phyloP scores from a whole-genome alignment of 2,888 invertebrate species.

The Escarpia spicata region DNA sequence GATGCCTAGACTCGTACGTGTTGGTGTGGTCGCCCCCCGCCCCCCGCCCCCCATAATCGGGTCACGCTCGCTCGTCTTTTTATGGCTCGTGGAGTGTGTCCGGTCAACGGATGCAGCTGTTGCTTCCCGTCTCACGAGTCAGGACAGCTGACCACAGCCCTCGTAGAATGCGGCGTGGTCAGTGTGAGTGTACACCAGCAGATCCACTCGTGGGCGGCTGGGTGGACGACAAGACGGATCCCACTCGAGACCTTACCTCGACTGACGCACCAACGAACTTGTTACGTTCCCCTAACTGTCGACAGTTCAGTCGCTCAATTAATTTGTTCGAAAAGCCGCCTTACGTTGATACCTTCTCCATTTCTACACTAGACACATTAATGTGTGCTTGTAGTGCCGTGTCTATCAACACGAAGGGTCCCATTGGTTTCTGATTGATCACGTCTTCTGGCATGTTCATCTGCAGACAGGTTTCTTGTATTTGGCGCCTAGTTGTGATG shows the following conservation, averaged over 20 bases:
- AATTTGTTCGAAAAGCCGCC: neutral
- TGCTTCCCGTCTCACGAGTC: neutral
- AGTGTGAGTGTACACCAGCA: neutral
- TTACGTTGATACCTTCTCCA: neutral
- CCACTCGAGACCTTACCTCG: neutral
- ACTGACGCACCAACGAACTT: neutral
- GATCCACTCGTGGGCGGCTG: neutral
- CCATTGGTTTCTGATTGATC: neutral
- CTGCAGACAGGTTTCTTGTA: neutral
- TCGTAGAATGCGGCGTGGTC: neutral
- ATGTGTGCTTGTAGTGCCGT: neutral
- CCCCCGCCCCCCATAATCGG: neutral
- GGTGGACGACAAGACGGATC: neutral
- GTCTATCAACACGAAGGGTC: neutral
- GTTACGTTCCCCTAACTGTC: neutral
- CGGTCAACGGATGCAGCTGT: neutral
- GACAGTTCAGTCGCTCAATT: neutral
- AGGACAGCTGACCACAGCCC: neutral
- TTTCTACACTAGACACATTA: neutral
- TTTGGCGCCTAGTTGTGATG: neutral
- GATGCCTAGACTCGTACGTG: neutral
- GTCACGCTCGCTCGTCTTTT: conserved; percentile 12
- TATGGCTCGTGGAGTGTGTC: neutral
- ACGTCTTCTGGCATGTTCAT: neutral
- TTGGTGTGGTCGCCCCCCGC: neutral